A percentile compares a stretch with the other conserved stretches of the same genome.
Evolutionary conservation across 2,888 invertebrate species (phyloP).

Genomic region (Dicroscelio sp.): DNA sequence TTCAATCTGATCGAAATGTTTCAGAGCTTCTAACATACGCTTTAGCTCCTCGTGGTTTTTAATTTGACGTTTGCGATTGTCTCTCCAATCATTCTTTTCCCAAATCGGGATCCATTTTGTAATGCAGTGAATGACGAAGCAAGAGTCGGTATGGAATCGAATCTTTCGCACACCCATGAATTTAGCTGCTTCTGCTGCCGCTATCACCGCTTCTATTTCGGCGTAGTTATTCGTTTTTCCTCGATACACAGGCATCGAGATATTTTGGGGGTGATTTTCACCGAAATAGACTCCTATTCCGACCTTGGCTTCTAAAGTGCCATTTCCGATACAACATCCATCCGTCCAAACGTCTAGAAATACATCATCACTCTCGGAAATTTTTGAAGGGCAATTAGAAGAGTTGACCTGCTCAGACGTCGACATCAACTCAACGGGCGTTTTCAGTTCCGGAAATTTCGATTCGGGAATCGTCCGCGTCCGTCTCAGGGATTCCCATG

Average conservation of each 20-base stretch:
- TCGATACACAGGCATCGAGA: background rate
- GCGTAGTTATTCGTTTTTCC: slow-evolving; percentile 29
- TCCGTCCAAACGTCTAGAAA: slow-evolving; percentile 14
- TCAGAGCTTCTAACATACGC: background rate
- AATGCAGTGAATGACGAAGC: slow-evolving; percentile 13
- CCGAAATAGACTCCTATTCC: slow-evolving; percentile 22
- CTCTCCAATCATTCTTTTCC: slow-evolving; percentile 32
- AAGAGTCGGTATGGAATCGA: slow-evolving; percentile 28
- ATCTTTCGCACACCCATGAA: background rate
- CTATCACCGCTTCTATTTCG: slow-evolving; percentile 34
- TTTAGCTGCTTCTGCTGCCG: background rate
- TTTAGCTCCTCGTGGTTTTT: background rate
- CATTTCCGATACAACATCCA: background rate
- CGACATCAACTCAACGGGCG: too few species aligned
- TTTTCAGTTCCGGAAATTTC: too few species aligned
- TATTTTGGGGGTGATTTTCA: slow-evolving; percentile 8
- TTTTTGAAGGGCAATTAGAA: too few species aligned
- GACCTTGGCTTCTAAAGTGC: background rate
- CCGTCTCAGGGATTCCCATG: background rate
- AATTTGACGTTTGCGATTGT: background rate
- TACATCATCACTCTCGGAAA: background rate
- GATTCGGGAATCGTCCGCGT: background rate
- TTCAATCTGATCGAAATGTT: background rate
- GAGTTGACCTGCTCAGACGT: too few species aligned
- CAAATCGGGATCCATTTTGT: slow-evolving; percentile 19